Evolutionary conservation across 2,888 invertebrate species (phyloP).

Genomic region (Germaria angustata): DNA sequence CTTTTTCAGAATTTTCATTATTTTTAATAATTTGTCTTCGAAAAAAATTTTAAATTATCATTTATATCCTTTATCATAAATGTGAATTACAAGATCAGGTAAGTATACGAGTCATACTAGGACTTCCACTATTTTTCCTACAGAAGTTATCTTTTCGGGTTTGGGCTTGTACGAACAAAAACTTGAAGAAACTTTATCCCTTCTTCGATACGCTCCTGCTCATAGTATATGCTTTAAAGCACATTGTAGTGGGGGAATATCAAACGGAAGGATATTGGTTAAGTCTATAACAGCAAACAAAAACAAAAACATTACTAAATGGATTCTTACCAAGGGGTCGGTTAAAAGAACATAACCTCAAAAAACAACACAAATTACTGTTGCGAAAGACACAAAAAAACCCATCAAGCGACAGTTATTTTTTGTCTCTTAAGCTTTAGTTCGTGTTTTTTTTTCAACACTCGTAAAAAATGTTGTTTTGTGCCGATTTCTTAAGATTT

Average conservation of each 20-base stretch:
- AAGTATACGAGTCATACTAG: too few species aligned
- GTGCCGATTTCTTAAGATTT: not conserved
- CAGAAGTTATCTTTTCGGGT: too few species aligned
- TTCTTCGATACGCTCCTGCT: not conserved
- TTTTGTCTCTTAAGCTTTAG: constrained; percentile 48
- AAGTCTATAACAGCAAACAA: constrained; percentile 31
- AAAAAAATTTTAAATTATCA: too few species aligned
- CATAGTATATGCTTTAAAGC: constrained; percentile 16
- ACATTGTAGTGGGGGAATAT: not conserved
- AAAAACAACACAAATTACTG: constrained; percentile 58
- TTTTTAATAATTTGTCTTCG: too few species aligned
- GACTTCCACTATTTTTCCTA: too few species aligned
- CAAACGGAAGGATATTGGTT: constrained; percentile 39
- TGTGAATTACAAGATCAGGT: too few species aligned
- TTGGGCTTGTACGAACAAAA: too few species aligned
- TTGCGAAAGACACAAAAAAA: constrained; percentile 32
- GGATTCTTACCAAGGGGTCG: constrained; percentile 35
- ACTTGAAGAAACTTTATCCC: too few species aligned
- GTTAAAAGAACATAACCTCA: constrained; percentile 61
- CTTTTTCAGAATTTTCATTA: too few species aligned
- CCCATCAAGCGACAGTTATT: constrained; percentile 57
- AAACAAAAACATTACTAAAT: constrained; percentile 23
- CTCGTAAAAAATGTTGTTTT: constrained; percentile 49
- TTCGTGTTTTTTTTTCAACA: constrained; percentile 21
- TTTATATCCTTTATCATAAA: too few species aligned